These are phyloP conservation scores for Gasteruption jaculator DNA, from an alignment of 2,888 invertebrate species.

Conservation along the genomic window DNA sequence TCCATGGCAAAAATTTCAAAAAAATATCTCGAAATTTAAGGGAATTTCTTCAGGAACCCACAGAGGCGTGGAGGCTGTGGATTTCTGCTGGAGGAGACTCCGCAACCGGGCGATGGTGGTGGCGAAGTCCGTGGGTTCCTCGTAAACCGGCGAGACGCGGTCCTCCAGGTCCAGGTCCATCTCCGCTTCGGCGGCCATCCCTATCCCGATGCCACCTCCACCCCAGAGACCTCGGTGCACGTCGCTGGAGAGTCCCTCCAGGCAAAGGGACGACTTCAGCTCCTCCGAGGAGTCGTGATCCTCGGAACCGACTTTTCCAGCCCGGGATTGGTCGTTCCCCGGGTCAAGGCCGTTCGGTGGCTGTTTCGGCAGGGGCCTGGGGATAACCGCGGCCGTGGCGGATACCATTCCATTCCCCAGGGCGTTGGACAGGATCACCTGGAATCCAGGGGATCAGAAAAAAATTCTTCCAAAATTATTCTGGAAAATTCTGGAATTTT, in stretches of 20 bases:
- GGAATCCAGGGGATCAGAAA: too few relatives aligned
- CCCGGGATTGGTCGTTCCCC: slow-evolving; percentile 3
- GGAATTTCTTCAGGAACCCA: slow-evolving; percentile 22
- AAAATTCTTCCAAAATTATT: slow-evolving; percentile 1
- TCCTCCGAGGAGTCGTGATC: slow-evolving; percentile 7
- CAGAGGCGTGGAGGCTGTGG: slow-evolving; percentile 41
- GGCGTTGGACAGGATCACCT: slow-evolving; percentile 36
- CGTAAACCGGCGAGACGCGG: slow-evolving; percentile 61
- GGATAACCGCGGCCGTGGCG: slow-evolving; percentile 41
- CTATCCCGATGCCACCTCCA: slow-evolving; percentile 27
- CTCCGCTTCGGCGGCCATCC: slow-evolving; percentile 37
- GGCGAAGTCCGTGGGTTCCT: slow-evolving; percentile 69
- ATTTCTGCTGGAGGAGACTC: slow-evolving; percentile 61
- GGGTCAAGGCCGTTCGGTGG: slow-evolving; percentile 7
- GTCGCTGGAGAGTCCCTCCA: slow-evolving; percentile 33
- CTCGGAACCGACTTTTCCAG: too few relatives aligned
- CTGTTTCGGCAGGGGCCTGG: slow-evolving; percentile 34
- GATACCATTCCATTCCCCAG: slow-evolving; percentile 38
- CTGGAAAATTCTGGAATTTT: neutral
- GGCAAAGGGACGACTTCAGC: slow-evolving; percentile 26
- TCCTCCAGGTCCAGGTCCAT: slow-evolving; percentile 41
- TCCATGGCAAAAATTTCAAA: too few relatives aligned
- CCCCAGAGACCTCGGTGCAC: slow-evolving; percentile 43
- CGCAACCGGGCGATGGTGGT: slow-evolving; percentile 68
- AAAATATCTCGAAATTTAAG: neutral